Conservation (phyloP, 2,113 vertebrate genomes). For the Nerophis ophidion region DNA sequence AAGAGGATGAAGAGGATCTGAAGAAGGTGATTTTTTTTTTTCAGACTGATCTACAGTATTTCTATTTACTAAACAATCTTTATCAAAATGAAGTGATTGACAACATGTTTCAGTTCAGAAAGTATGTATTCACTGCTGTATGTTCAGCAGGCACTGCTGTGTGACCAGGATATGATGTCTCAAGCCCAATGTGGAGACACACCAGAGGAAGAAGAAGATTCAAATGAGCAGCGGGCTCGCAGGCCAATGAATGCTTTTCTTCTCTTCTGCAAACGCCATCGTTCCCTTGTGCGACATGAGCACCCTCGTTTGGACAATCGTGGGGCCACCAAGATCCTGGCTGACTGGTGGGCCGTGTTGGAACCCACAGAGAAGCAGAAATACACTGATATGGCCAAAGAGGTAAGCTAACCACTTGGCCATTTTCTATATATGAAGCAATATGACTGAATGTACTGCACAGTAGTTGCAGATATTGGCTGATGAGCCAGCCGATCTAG, state of each 20-base stretch:
- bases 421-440: not conserved
- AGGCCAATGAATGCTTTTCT: conserved; percentile 99
- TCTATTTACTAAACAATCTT: conserved; percentile 1
- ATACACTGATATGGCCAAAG: conserved; percentile 99
- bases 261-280: conserved; percentile 96
- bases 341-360: conserved; percentile 97
- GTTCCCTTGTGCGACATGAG: conserved; percentile 91
- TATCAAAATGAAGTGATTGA: not conserved
- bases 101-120: not conserved
- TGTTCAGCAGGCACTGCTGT: conserved; percentile 50
- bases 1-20: conserved; percentile 93
- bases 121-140: not conserved
- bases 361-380: conserved; percentile 98
- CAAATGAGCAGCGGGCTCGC: conserved; percentile 86
- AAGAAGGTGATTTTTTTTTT: conserved; percentile 75
- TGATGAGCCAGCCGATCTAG: too few relatives aligned
- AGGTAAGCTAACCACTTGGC: conserved; percentile 71
- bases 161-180: conserved; percentile 43
- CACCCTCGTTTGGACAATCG: conserved; percentile 97
- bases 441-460: not conserved
- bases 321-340: conserved; percentile 96
- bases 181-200: conserved; percentile 75
- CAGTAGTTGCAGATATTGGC: too few relatives aligned
- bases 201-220: conserved; percentile 83
- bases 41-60: not conserved